phyloP scores from a whole-genome alignment of 1,140 invertebrate species.

The Thalassaphorura encarpata region DNA sequence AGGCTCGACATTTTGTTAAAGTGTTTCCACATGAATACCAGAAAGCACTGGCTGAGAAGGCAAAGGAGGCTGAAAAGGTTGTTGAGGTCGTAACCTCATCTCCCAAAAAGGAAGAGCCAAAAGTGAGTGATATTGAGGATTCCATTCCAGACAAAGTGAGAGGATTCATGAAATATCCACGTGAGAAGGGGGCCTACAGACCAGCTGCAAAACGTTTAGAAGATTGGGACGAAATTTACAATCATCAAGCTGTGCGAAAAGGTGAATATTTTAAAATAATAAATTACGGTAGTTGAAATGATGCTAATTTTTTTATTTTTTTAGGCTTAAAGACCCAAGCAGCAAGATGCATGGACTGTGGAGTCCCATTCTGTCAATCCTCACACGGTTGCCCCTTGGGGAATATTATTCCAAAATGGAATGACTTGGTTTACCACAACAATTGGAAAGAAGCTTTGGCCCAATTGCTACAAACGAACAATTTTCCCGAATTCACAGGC shows the following conservation, averaged over 20 bases:
- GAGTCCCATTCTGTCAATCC: constrained; percentile 97
- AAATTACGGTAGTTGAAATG: too few species aligned
- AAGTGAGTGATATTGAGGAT: constrained; percentile 78
- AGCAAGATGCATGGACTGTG: constrained; percentile 98
- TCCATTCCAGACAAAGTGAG: constrained; percentile 61
- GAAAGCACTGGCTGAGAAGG: constrained; percentile 66
- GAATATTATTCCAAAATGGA: constrained; percentile 99
- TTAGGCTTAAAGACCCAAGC: constrained; percentile 75
- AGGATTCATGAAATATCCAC: constrained; percentile 92
- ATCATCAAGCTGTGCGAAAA: constrained; percentile 72
- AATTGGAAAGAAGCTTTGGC: constrained; percentile 96
- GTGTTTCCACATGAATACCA: constrained; percentile 97
- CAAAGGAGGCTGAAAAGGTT: constrained; percentile 44
- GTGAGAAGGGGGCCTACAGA: constrained; percentile 76
- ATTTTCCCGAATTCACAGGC: constrained; percentile 99
- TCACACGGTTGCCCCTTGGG: constrained; percentile 93
- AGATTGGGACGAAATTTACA: constrained; percentile 97
- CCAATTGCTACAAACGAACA: constrained; percentile 94
- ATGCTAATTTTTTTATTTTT: too few species aligned
- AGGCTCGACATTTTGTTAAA: constrained; percentile 77
- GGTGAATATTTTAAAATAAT: constrained; percentile 6
- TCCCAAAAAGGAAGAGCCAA: constrained; percentile 39
- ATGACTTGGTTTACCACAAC: constrained; percentile 86
- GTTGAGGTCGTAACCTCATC: constrained; percentile 38
- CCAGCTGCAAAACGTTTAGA: constrained; percentile 68